These are phyloP conservation scores for Dryadula phaetusa DNA, from an alignment of 2,888 invertebrate genomes.

Conservation along the genomic window DNA sequence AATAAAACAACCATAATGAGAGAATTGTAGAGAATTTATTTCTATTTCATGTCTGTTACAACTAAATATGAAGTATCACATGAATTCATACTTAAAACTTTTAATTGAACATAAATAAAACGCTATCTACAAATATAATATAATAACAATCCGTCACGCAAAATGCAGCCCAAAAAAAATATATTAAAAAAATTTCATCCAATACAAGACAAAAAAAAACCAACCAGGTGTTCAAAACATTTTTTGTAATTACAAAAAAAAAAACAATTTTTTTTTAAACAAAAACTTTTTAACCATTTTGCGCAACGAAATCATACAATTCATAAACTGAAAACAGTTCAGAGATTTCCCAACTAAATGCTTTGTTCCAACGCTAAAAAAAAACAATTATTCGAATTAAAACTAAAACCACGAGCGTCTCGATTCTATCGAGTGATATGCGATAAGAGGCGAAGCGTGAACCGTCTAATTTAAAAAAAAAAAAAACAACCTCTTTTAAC, in stretches of 20 bases:
- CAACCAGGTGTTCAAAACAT: not conserved
- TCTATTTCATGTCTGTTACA: constrained; percentile 69
- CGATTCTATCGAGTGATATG: constrained; percentile 43
- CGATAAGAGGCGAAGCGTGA: constrained; percentile 19
- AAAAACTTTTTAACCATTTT: not conserved
- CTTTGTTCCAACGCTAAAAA: constrained; percentile 44
- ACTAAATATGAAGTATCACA: constrained; percentile 78
- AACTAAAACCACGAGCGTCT: constrained; percentile 36
- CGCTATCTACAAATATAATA: constrained; percentile 56
- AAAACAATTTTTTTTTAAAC: not conserved
- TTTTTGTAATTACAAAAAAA: not conserved
- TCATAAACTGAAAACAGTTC: constrained; percentile 11
- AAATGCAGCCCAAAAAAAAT: not conserved
- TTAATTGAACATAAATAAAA: constrained; percentile 63
- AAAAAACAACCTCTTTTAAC: not conserved
- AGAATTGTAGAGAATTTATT: constrained; percentile 64
- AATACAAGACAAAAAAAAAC: too few relatives aligned
- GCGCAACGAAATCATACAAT: not conserved
- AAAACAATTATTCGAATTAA: constrained; percentile 47
- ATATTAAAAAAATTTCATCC: too few relatives aligned
- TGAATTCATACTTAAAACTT: constrained; percentile 65
- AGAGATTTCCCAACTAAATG: constrained; percentile 34
- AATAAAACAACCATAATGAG: constrained; percentile 27
- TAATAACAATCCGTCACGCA: constrained; percentile 10
- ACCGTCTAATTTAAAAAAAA: not conserved